Base-by-base conservation (phyloP, 1,140 invertebrate genomes). In the Drosophila bocqueti region DNA sequence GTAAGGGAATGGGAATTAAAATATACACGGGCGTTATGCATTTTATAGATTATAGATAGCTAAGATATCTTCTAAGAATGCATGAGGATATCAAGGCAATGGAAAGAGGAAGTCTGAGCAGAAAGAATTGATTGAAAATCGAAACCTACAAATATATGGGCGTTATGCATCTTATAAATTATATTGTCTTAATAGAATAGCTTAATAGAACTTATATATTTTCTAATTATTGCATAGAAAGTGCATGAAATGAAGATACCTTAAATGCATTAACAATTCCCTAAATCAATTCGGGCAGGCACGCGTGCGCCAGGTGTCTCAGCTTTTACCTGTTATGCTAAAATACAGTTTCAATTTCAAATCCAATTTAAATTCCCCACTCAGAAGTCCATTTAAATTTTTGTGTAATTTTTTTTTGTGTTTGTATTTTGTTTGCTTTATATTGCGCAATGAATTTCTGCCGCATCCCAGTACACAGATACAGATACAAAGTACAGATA, bases 381-480 rank as follows among this genome's bases (percentile, higher is more conserved):
- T 62, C 24, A 40, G 45, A 40, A 57, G 54, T 40, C 57, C 58
- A 63, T 64, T 74, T 67, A 36, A 67, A 67, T 76, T 46, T 57
- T 47, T 59, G 38, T 59, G 40, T 24, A 54, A 60, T 76, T 49
- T 71, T 60, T 60, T 46, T 9, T 31, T 34, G 40, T 18, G 9
- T 18, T 36, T 45, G 42, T 18, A 45, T 54, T 66, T 15, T n/a
- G 49, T 26, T 34, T 0, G 47, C 61, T 57, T 50, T 31, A 59
- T 65, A 73, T 77, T 84, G 81, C 81, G 76, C 81, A 83, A 83
- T 59, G 59, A 67, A n/a, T 47, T 63, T 76, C 13, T 67, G 49
- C 26, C 36, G 49, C 76, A 62, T 50, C 49, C 47, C 29, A 26
- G 47, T n/a, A 29, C 46, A 26, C 45, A 66, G 55, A 40, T 55